Conservation (phyloP, 64 coral and sea anemone genomes). For the Exaiptasia diaphana region DNA sequence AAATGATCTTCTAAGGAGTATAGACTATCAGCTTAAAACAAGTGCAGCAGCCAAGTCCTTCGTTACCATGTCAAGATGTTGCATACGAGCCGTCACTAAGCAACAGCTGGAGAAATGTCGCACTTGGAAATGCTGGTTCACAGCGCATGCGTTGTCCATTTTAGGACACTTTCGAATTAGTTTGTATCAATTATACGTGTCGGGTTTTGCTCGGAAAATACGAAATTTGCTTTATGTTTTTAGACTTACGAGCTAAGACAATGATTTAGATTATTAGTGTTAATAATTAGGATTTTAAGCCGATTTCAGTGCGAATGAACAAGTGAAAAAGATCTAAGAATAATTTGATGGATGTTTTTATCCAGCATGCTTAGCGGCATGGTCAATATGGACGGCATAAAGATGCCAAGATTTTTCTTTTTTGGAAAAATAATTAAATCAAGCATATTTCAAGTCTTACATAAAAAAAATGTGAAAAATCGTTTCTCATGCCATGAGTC, state of each 20-base stretch:
- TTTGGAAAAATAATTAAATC: too few relatives aligned
- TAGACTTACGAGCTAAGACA: background rate
- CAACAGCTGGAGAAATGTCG: conserved; percentile 26
- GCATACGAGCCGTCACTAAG: conserved; percentile 56
- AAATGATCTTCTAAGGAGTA: conserved; percentile 71
- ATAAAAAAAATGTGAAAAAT: too few relatives aligned
- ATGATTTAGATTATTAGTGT: background rate
- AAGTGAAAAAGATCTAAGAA: too few relatives aligned
- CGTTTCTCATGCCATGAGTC: too few relatives aligned
- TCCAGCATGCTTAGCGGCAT: too few relatives aligned
- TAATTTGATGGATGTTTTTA: too few relatives aligned
- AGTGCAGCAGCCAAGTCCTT: conserved; percentile 47
- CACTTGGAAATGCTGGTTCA: conserved; percentile 48
- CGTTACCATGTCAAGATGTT: conserved; percentile 75
- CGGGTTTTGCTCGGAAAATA: background rate
- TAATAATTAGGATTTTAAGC: background rate
- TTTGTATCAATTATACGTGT: conserved; percentile 62
- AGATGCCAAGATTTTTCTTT: too few relatives aligned
- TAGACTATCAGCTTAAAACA: conserved; percentile 63
- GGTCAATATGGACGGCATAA: too few relatives aligned
- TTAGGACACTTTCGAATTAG: conserved; percentile 47
- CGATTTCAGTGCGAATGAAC: too few relatives aligned
- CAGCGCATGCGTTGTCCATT: conserved; percentile 14
- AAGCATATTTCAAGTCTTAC: too few relatives aligned
- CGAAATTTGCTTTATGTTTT: background rate